Evolutionary conservation across 2,113 vertebrate species (phyloP).

Genomic region (Seriola quinqueradiata): DNA sequence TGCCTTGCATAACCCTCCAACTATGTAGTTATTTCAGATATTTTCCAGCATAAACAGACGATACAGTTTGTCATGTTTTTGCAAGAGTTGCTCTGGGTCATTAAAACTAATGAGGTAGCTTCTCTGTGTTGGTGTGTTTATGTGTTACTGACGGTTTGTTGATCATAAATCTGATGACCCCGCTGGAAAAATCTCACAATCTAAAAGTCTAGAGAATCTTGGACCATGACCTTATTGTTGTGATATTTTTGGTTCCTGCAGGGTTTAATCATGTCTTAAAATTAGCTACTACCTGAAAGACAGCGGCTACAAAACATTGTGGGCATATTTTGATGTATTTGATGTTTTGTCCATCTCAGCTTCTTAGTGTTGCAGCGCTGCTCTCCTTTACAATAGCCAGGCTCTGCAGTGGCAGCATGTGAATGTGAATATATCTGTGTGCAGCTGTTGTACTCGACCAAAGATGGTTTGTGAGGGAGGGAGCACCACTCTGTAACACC

Average conservation of each 20-base stretch:
- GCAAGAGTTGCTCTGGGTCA: not conserved
- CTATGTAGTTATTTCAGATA: not conserved
- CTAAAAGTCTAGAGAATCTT: not conserved
- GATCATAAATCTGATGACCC: conserved; percentile 45
- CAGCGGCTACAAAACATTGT: not conserved
- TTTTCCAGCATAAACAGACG: not conserved
- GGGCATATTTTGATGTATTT: too few species aligned
- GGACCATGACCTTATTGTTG: not conserved
- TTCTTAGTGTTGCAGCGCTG: too few species aligned
- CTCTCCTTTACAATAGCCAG: too few species aligned
- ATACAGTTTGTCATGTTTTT: not conserved
- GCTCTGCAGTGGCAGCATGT: not conserved
- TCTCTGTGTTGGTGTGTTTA: conserved; percentile 45
- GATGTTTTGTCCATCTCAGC: too few species aligned
- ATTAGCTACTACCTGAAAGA: not conserved
- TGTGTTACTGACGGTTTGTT: conserved; percentile 29
- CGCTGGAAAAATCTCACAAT: conserved; percentile 15
- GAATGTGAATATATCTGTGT: too few species aligned
- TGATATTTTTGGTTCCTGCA: not conserved
- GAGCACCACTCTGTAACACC: too few species aligned
- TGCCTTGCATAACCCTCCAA: not conserved
- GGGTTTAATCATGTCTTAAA: not conserved
- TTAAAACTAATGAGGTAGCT: conserved; percentile 42
- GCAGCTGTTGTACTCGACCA: too few species aligned
- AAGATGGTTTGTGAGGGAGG: too few species aligned